phyloP scores from a whole-genome alignment of 2,888 invertebrate genomes.

The Ophonus ardosiacus region DNA sequence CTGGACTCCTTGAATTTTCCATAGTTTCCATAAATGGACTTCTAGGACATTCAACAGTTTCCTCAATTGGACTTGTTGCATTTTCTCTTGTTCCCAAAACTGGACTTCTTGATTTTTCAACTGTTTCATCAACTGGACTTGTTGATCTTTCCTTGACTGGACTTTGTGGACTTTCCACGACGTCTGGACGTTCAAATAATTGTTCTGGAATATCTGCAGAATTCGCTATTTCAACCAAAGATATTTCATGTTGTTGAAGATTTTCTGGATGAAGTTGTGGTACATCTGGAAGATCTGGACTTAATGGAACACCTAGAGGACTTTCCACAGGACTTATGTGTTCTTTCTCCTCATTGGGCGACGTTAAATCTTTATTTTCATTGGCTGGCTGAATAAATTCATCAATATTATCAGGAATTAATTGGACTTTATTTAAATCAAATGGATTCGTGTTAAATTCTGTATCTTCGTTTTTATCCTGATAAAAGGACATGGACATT shows the following conservation, averaged over 20 bases:
- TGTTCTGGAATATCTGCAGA: too few relatives aligned
- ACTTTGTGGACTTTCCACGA: background rate
- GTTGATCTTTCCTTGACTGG: too few relatives aligned
- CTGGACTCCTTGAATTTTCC: background rate
- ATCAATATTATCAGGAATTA: conserved; percentile 77
- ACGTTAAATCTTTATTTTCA: background rate
- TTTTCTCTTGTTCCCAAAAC: background rate
- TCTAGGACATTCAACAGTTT: background rate
- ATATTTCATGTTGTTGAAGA: background rate
- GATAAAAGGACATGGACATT: conserved; percentile 83
- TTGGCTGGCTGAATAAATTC: conserved; percentile 70
- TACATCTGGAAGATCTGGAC: conserved; percentile 26
- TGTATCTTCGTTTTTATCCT: conserved; percentile 79
- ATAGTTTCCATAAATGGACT: background rate
- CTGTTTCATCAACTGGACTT: background rate
- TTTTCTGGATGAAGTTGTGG: too few relatives aligned
- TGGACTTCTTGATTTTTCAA: background rate
- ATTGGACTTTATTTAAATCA: conserved; percentile 80
- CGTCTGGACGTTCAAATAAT: background rate
- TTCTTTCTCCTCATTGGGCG: background rate
- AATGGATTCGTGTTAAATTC: conserved; percentile 76
- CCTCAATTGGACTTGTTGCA: background rate
- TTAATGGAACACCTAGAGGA: background rate
- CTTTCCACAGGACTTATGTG: background rate
- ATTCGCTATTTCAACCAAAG: too few relatives aligned